These are phyloP conservation scores for Dicycla oo DNA, from an alignment of 2,888 invertebrate genomes.

Conservation along the genomic window DNA sequence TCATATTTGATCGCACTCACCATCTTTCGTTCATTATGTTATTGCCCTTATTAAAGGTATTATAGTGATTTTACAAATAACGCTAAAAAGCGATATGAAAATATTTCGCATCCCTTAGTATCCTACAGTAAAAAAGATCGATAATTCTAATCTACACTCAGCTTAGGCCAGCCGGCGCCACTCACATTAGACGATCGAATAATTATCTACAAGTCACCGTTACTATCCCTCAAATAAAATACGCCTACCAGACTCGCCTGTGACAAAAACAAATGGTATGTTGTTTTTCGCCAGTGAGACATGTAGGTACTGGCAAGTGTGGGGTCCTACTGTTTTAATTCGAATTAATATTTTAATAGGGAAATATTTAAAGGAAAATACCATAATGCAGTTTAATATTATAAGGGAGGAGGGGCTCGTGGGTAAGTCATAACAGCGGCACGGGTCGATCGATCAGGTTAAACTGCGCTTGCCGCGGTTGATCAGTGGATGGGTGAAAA, in stretches of 20 bases:
- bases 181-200: conserved; percentile 44
- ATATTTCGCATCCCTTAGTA: neutral
- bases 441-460: neutral
- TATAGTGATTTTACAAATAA: neutral
- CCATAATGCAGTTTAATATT: too few species aligned
- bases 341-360: neutral
- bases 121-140: neutral
- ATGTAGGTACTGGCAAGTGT: neutral
- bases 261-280: conserved; percentile 38
- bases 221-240: conserved; percentile 27
- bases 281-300: neutral
- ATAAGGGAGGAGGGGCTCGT: neutral
- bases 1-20: too few species aligned
- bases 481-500: neutral
- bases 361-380: neutral
- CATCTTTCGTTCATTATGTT: too few species aligned
- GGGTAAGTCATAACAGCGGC: neutral
- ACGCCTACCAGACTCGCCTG: conserved; percentile 1
- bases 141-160: neutral
- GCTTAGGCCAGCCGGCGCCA: conserved; percentile 46
- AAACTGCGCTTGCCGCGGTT: neutral
- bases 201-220: conserved; percentile 45
- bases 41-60: too few species aligned
- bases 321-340: neutral
- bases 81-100: neutral